phyloP scores from a whole-genome alignment of 2,797 vertebrate genomes.

The Dendrocincla tyrannina region DNA sequence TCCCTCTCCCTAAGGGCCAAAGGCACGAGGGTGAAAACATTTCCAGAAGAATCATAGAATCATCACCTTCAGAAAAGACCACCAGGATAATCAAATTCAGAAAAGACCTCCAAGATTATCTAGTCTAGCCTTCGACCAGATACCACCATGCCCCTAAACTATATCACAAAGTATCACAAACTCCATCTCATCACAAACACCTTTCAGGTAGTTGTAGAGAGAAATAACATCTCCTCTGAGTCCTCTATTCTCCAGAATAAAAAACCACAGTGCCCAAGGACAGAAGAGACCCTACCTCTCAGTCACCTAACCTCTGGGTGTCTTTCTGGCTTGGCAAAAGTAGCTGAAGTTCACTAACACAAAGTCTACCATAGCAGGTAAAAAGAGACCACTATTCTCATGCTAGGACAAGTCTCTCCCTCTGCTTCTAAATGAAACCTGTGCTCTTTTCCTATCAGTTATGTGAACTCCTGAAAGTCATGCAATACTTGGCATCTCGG shows the following conservation, averaged over 20 bases:
- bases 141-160: background rate
- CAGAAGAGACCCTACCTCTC: background rate
- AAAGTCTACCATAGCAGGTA: rapidly evolving
- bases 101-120: background rate
- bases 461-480: background rate
- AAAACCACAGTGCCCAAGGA: background rate
- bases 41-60: background rate
- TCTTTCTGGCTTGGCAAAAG: background rate
- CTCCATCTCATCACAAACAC: background rate
- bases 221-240: background rate
- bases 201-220: background rate
- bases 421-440: background rate
- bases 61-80: background rate
- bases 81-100: background rate
- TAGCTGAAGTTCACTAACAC: background rate
- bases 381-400: background rate
- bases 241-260: background rate
- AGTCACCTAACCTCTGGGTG: background rate
- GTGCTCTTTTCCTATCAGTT: background rate
- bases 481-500: background rate
- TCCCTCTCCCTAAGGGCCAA: background rate
- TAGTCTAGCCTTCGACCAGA: background rate
- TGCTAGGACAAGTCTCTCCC: rapidly evolving
- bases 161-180: background rate
- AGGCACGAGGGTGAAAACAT: rapidly evolving